phyloP scores from a whole-genome alignment of 1,140 invertebrate genomes.

The Drosophila pectinifera region DNA sequence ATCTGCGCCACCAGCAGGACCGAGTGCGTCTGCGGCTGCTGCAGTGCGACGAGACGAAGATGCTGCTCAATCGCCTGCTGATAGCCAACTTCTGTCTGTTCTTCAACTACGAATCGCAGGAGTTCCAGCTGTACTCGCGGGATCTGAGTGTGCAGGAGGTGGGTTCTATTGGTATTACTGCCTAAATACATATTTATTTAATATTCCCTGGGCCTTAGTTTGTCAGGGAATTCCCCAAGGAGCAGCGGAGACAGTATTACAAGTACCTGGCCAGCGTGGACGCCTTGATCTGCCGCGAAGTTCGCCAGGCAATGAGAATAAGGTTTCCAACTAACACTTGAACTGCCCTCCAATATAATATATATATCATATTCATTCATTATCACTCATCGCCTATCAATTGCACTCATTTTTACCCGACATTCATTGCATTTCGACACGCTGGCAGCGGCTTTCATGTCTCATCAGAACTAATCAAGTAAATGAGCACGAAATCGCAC shows the following conservation, averaged over 20 bases:
- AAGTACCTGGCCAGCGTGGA: constrained; percentile 76
- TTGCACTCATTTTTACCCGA: constrained; percentile 28
- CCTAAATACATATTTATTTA: too few relatives aligned
- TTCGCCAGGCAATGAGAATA: constrained; percentile 74
- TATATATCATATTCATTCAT: constrained; percentile 6
- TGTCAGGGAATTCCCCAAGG: constrained; percentile 69
- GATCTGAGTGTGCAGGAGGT: constrained; percentile 77
- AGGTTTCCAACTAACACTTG: constrained; percentile 58
- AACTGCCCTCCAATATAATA: constrained; percentile 1
- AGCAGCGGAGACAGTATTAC: constrained; percentile 66
- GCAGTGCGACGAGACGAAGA: constrained; percentile 86
- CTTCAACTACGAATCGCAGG: constrained; percentile 82
- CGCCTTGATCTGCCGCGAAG: constrained; percentile 67
- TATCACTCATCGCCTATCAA: constrained; percentile 33
- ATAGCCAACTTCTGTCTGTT: constrained; percentile 87
- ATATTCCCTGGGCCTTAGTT: constrained; percentile 51
- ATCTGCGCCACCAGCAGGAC: constrained; percentile 86
- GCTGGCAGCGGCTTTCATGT: constrained; percentile 77
- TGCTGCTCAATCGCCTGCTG: constrained; percentile 87
- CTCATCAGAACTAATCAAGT: constrained; percentile 81
- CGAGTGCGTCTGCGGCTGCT: constrained; percentile 76
- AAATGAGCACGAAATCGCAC: constrained; percentile 77
- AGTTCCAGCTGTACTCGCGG: constrained; percentile 67
- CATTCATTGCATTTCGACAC: constrained; percentile 69
- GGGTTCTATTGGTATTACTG: background rate